Evolutionary conservation across 2,888 invertebrate species (phyloP).

Genomic region (Eilema caniola): DNA sequence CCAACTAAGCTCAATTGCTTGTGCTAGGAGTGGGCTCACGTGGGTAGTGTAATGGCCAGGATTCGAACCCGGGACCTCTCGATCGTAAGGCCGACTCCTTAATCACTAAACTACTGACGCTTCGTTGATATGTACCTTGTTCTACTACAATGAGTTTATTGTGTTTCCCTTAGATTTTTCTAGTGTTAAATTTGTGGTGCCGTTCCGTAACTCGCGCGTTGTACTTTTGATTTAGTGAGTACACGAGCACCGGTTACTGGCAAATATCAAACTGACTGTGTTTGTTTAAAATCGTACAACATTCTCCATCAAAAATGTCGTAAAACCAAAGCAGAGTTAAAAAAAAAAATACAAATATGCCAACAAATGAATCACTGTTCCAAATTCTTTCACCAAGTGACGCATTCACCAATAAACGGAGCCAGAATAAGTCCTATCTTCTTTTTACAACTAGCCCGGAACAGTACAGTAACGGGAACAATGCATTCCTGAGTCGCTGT

Average conservation of each 20-base stretch:
- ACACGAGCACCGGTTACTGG: no score
- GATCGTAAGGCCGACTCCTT: no score
- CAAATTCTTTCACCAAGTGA: constrained; percentile 58
- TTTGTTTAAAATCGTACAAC: not conserved
- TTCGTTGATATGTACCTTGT: no score
- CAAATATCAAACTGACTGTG: not conserved
- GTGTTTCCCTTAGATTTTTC: not conserved
- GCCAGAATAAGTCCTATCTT: constrained; percentile 66
- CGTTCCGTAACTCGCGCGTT: not conserved
- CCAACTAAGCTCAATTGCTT: no score
- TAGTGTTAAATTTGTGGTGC: no score
- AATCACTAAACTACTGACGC: no score
- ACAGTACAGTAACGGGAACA: constrained; percentile 75
- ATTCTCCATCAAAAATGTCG: not conserved
- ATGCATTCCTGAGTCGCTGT: constrained; percentile 82
- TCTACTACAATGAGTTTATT: no score
- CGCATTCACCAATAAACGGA: constrained; percentile 64
- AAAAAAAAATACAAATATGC: constrained; percentile 16
- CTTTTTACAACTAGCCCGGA: constrained; percentile 70
- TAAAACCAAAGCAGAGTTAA: not conserved
- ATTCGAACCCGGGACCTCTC: no score
- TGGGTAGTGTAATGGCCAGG: no score
- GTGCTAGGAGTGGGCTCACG: no score
- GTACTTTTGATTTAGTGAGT: no score
- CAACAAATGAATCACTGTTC: constrained; percentile 63